phyloP scores from a whole-genome alignment of 1,140 invertebrate species.

The Nylanderia fulva region DNA sequence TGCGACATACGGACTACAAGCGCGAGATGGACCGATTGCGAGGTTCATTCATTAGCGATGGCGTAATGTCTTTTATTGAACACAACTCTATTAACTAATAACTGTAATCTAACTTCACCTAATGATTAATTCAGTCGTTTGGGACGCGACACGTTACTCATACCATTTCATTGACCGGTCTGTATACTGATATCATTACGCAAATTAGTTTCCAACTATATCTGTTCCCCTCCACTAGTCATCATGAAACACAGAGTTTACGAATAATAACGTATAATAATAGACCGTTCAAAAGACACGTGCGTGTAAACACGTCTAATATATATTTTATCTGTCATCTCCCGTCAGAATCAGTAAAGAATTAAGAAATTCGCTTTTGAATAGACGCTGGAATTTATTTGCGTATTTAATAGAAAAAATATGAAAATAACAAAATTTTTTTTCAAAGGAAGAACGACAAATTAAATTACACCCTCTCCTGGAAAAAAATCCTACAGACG shows the following conservation, averaged over 20 bases:
- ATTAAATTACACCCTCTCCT: too few species aligned
- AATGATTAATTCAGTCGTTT: constrained; percentile 62
- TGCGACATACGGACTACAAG: background rate
- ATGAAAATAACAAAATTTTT: too few species aligned
- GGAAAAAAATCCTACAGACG: too few species aligned
- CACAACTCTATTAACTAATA: constrained; percentile 58
- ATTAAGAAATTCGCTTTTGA: too few species aligned
- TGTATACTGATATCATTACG: constrained; percentile 45
- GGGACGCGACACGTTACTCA: constrained; percentile 54
- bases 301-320: background rate
- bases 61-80: constrained; percentile 56
- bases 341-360: too few species aligned
- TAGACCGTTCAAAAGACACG: background rate
- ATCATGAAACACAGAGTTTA: constrained; percentile 4
- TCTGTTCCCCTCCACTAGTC: background rate
- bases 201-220: constrained; percentile 48
- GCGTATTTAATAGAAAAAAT: too few species aligned
- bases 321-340: too few species aligned
- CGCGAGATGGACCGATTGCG: constrained; percentile 18
- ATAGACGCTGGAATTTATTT: too few species aligned
- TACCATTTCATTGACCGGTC: constrained; percentile 52
- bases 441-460: too few species aligned
- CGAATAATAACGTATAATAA: constrained; percentile 34
- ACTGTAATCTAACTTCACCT: constrained; percentile 57
- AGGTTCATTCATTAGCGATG: constrained; percentile 50